Base-by-base conservation (phyloP, 2,113 vertebrate species). In the Otus sunia region DNA sequence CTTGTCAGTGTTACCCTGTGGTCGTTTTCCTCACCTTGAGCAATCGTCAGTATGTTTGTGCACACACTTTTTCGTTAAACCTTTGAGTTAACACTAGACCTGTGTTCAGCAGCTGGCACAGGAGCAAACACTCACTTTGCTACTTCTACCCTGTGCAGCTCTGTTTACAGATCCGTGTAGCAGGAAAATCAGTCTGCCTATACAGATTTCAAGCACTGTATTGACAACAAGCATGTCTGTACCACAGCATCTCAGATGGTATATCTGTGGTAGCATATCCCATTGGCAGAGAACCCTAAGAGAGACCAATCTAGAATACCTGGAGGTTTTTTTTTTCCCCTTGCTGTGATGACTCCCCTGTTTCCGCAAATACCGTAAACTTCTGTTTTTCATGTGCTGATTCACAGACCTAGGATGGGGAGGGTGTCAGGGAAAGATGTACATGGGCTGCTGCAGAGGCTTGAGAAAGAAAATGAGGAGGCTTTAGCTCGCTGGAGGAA, bases 271-370 rank as follows among this genome's bases (percentile, higher is more conserved):
- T 32, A 55, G 23, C 43, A 11, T 9, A 34, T 13, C 8, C 18
- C 0, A 0, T 18, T 17, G 34, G 16, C 45, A 52, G 22, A 76
- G 30, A 29, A 7, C 6, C 9, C 4, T 43, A 47, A 41, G 23
- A 80, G 32, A 55, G 6, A 53, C 12, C 39, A 63, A 6, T 6
- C 32, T 36, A n/a, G 20, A 60, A 63, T 15, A 66, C 3, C 12
- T 49, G 37, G 10, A 5, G 3, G n/a, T n/a, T n/a, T 0, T 2
- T 20, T 37, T 62, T 52, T n/a, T 2, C 1, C 2, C 23, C 3
- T 87, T 64, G 3, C 21, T 80, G 29, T 2, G 19, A 1, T 39
- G 12, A 39, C 20, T 68, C 50, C 10, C 49, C 13, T n/a, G 14
- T 30, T 75, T 79, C 62, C 13, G 72, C 19, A 78, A 62, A 27